phyloP scores from a whole-genome alignment of 1,140 invertebrate species.

The Parapsyche elsis region DNA sequence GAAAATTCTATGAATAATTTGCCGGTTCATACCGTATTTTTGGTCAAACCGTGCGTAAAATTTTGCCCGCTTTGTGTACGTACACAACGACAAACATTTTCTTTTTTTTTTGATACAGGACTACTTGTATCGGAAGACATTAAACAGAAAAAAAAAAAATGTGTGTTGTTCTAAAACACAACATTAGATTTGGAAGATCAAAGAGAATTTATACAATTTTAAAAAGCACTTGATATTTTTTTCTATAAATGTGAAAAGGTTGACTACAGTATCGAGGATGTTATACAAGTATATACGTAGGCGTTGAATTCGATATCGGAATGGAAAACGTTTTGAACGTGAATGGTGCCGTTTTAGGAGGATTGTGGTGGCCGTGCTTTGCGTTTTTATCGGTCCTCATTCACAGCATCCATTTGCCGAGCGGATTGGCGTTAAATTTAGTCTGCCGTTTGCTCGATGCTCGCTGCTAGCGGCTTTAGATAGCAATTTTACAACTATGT shows the following conservation, averaged over 20 bases:
- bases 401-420: conserved; percentile 43
- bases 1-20: conserved; percentile 23
- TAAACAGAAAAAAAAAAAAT: no score
- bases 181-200: no score
- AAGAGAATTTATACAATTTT: no score
- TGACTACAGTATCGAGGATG: no score
- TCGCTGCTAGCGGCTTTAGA: neutral
- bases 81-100: neutral
- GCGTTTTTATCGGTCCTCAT: conserved; percentile 45
- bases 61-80: neutral
- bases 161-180: no score
- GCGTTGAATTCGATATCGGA: neutral
- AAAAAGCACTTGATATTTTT: no score
- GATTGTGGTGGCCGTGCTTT: conserved; percentile 35
- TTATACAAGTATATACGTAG: neutral
- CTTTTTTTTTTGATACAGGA: neutral
- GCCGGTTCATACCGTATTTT: neutral
- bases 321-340: conserved; percentile 1
- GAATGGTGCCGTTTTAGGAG: neutral
- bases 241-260: neutral
- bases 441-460: conserved; percentile 12
- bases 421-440: conserved; percentile 44
- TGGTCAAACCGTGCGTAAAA: conserved; percentile 21
- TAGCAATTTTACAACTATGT: no score
- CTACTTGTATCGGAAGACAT: no score